Base-by-base conservation (phyloP, 2,797 vertebrate species). In the Phylloscopus collybita region DNA sequence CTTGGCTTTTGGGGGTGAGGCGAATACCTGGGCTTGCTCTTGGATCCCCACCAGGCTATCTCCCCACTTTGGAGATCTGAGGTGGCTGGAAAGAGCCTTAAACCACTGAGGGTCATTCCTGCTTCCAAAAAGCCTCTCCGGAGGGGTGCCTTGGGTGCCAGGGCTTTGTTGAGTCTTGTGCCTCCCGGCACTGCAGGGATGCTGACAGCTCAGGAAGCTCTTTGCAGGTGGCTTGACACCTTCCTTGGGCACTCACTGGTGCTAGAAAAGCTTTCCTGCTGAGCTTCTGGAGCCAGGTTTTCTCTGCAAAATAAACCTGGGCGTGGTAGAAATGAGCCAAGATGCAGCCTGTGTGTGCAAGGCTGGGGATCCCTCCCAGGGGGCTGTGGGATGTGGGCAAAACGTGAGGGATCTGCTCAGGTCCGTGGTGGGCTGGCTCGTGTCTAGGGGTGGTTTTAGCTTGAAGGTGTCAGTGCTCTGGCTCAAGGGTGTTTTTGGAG, bases 271-370 rank as follows among this genome's bases (percentile, higher is more conserved):
- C 73, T 60, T 80, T 1, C 5, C 67, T 47, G 65, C 57, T 21
- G 57, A 36, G 84, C 56, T 88, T 36, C 86, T 49, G 40, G 51
- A 74, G 54, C 27, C 9, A 9, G 40, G 27, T 30, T 91, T 89
- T 40, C 74, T 36, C n/a, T 23, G 42, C 30, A 64, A 89, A 89
- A 67, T 38, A 22, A 84, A 74, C 59, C 38, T 1, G 7, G 44
- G 16, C 0, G 0, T 22, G 26, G 20, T 34, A 34, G 62, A 23
- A 60, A 34, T 0, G 8, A 59, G 21, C 53, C 9, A 16, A 67
- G 67, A 6, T 0, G 6, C 5, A 26, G 9, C 32, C 47, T 80
- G 59, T 2, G 45, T 29, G 50, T 27, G 27, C 25, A 15, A 47
- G 60, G 76, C 30, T 27, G 23, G 59, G 2, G 36, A 32, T 44